Percentiles rank a stretch among this genome's conserved stretches.
Evolutionary conservation across 2,113 vertebrate species (phyloP).

Genomic region (Oreotrochilus melanogaster): DNA sequence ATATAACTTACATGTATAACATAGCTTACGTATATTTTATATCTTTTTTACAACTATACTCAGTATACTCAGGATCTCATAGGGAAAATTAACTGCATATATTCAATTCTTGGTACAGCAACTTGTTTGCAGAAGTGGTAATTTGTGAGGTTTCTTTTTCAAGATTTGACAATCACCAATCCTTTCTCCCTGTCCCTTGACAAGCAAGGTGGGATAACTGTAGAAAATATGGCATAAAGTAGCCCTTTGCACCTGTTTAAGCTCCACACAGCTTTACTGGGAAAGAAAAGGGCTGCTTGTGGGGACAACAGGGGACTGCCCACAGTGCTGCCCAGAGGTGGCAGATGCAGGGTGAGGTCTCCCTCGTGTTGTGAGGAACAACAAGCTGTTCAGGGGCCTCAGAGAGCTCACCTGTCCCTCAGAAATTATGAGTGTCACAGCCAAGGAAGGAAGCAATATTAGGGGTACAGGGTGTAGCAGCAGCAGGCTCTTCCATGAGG

Average conservation of each 20-base stretch:
- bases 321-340: too few relatives aligned
- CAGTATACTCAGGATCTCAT: neutral
- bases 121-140: neutral
- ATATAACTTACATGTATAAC: neutral
- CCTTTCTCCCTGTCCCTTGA: neutral
- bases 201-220: neutral
- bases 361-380: neutral
- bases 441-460: rapidly evolving
- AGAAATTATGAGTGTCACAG: neutral
- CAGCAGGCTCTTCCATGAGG: neutral
- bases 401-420: neutral
- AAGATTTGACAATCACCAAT: neutral
- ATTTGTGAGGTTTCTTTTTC: neutral
- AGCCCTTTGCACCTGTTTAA: neutral
- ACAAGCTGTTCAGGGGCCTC: neutral
- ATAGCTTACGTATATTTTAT: neutral
- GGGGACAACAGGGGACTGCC: neutral
- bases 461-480: rapidly evolving
- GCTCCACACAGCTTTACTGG: rapidly evolving
- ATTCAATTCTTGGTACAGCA: neutral
- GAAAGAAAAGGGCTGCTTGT: neutral
- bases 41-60: neutral
- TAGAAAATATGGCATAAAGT: neutral
- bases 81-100: neutral
- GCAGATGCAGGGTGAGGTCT: rapidly evolving